Conservation (phyloP, 1,140 invertebrate species). For the Riptortus pedestris region DNA sequence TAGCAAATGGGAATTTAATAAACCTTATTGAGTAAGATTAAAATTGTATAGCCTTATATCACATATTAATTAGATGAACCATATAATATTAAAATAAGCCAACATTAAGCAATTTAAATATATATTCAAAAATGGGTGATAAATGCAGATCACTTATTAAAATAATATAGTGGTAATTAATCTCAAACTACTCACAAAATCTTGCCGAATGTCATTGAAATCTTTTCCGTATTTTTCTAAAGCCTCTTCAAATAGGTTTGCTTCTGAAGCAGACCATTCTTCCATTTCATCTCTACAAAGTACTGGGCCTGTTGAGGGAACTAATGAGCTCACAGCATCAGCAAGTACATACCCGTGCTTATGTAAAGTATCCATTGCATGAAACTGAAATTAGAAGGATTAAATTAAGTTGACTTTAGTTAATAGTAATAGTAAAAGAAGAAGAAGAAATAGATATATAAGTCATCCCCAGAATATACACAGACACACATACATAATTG, state of each 20-base stretch:
- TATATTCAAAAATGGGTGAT: no score
- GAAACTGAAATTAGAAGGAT: constrained; percentile 54
- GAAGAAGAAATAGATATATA: background rate
- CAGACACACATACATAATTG: no score
- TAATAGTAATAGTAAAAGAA: constrained; percentile 2
- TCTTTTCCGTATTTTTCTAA: constrained; percentile 99
- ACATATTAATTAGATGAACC: no score
- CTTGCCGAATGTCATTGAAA: constrained; percentile 94
- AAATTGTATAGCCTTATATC: no score
- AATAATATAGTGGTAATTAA: no score
- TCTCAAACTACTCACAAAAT: constrained; percentile 94
- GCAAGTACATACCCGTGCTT: constrained; percentile 86
- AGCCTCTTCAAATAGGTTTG: constrained; percentile 98
- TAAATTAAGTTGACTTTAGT: constrained; percentile 11
- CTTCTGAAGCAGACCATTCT: constrained; percentile 98
- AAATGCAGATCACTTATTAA: no score
- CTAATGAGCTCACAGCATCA: constrained; percentile 81
- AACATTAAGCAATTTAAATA: no score
- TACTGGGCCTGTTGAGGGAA: constrained; percentile 89
- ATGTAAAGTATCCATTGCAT: constrained; percentile 97
- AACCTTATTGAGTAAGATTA: no score
- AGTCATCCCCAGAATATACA: no score
- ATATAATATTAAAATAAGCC: no score
- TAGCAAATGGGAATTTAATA: no score
- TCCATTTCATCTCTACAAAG: constrained; percentile 99